Evolutionary conservation across 2,113 vertebrate genomes (phyloP), one percentile per base, ranked within the genome.

Genomic region (Taurulus bubalis): DNA sequence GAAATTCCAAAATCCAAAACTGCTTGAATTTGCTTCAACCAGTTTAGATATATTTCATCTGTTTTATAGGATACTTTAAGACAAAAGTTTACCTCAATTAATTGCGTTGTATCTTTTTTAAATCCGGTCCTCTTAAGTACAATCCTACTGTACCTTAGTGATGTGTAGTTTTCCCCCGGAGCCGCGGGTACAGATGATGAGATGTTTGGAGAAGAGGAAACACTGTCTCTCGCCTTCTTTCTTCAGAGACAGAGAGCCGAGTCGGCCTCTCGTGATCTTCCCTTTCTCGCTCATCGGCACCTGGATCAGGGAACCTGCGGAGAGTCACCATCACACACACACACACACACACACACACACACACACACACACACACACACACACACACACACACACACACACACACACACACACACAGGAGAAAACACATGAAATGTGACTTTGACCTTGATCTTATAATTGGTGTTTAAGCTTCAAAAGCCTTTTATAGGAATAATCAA

Each of bases 171-270:
- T 99, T 0, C 97, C 97, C 0, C 98, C 98, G 0, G 98, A 99
- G 77, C 98, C 97, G 18, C 98, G 85, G 53, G 98, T 98, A 80
- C 98, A 99, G 91, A 99, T 97, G 86, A 99, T 98, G 32, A 99
- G 88, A 84, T 99, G 98, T 85, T 99, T 99, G 90, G 98, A 98
- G 93, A 99, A 99, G 34, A 99, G 96, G 94, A 99, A 99, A 89
- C 98, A 99, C 80, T 99, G 98, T 24, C 97, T 94, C 90, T 99
- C 98, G 0, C 98, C 98, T 86, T 99, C 98, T 82, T 98, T 99
- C 87, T 94, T 90, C 42, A 99, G 95, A n/a, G 98, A 99, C 69
- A 99, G 93, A 0, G 98, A 99, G 24, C 98, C 98, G 91, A 99
- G 93, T 4, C 98, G 95, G 0, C 98, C 97, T 12, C 98, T 94